These are phyloP conservation scores for Microcebus tavaratra DNA, from an alignment of 2,113 vertebrate genomes.

Conservation along the genomic window DNA sequence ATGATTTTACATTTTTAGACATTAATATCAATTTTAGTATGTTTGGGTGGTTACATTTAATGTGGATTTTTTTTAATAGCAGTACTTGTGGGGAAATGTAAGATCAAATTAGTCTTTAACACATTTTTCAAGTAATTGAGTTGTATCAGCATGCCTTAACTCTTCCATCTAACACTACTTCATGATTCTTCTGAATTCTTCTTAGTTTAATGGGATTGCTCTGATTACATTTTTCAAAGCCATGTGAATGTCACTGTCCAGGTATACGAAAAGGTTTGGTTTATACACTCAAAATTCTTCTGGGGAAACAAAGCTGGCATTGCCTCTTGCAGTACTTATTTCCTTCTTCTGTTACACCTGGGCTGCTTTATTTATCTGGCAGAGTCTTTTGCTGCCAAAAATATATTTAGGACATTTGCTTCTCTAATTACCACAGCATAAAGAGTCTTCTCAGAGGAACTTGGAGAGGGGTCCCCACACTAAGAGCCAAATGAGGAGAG, in stretches of 20 bases:
- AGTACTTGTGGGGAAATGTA: not conserved
- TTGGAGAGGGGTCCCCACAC: not conserved
- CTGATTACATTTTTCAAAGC: conserved; percentile 34
- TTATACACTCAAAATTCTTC: not conserved
- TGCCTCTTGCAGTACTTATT: not conserved
- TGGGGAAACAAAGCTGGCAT: not conserved
- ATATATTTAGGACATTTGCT: not conserved
- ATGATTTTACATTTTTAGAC: not conserved
- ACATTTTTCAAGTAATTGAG: conserved; percentile 21
- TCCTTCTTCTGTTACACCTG: conserved; percentile 34
- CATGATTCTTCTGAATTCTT: not conserved
- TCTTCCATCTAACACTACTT: not conserved
- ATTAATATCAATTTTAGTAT: not conserved
- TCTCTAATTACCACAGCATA: conserved; percentile 5
- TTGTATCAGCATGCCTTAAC: not conserved
- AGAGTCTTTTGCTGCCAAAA: not conserved
- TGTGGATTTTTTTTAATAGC: not conserved
- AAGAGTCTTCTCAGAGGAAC: not conserved
- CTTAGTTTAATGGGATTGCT: not conserved
- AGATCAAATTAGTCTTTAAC: conserved; percentile 21
- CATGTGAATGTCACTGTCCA: not conserved
- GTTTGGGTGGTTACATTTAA: not conserved
- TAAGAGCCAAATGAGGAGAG: not conserved
- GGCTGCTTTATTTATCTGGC: conserved; percentile 20
- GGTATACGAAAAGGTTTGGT: not conserved